Conservation (phyloP, 2,888 invertebrate species). For the Chalcosyrphus nemorum region DNA sequence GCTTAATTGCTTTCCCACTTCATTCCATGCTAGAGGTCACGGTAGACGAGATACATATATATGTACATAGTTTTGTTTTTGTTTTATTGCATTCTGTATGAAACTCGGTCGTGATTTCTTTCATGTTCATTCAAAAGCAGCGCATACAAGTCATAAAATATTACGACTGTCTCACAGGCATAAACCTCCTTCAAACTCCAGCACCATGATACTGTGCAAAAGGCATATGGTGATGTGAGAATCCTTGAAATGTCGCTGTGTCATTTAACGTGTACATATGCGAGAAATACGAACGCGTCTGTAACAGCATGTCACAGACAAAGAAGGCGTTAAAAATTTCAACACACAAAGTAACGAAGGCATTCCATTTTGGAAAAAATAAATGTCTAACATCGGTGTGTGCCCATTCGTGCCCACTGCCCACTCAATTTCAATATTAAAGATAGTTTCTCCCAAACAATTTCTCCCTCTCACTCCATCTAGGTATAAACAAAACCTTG, state of each 20-base stretch:
- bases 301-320: neutral
- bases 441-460: slow-evolving; percentile 49
- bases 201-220: neutral
- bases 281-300: neutral
- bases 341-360: slow-evolving; percentile 18
- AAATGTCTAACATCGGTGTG: neutral
- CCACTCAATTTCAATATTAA: slow-evolving; percentile 14
- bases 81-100: slow-evolving; percentile 29
- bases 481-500: neutral
- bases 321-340: too few relatives aligned
- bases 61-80: too few relatives aligned
- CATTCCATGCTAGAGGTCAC: slow-evolving; percentile 29
- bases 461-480: slow-evolving; percentile 8
- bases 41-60: slow-evolving; percentile 23
- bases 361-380: neutral
- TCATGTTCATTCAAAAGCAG: slow-evolving; percentile 3
- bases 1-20: slow-evolving; percentile 42
- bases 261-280: neutral
- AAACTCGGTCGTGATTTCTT: slow-evolving; percentile 35
- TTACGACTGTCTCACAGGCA: neutral
- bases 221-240: neutral
- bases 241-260: slow-evolving; percentile 31
- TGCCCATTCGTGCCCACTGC: neutral
- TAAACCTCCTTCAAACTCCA: neutral
- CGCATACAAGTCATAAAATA: slow-evolving; percentile 23